A percentile compares a stretch with the other conserved stretches of the same genome.
phyloP scores from a whole-genome alignment of 2,888 invertebrate species.

The Oxytorus armatus region DNA sequence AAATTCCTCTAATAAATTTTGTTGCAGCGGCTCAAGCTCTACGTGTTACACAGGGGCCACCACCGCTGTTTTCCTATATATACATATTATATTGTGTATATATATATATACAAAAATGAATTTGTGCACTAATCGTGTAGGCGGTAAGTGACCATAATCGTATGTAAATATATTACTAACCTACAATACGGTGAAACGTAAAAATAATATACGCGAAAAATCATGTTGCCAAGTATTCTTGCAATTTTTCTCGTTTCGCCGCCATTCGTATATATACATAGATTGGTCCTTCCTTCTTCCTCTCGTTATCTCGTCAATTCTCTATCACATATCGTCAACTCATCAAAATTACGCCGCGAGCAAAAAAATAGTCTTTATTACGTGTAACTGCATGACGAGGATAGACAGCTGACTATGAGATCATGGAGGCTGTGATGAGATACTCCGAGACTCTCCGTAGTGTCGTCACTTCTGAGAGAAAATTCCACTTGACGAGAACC shows the following conservation, averaged over 20 bases:
- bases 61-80: slow-evolving; percentile 3
- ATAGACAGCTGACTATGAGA: slow-evolving; percentile 11
- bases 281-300: slow-evolving; percentile 10
- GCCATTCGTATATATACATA: slow-evolving; percentile 22
- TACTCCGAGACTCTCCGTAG: background rate
- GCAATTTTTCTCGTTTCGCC: slow-evolving; percentile 26
- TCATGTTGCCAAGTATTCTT: slow-evolving; percentile 26
- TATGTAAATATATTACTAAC: slow-evolving; percentile 6
- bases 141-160: slow-evolving; percentile 8
- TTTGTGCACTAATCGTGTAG: slow-evolving; percentile 45
- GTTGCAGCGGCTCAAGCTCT: background rate
- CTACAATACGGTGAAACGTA: slow-evolving; percentile 16
- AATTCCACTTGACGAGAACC: no score
- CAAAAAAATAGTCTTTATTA: background rate
- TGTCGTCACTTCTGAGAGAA: no score
- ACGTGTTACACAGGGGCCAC: no score
- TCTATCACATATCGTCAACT: no score
- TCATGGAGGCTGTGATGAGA: no score
- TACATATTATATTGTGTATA: background rate
- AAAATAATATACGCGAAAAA: slow-evolving; percentile 23
- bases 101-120: slow-evolving; percentile 8
- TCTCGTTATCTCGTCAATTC: slow-evolving; percentile 12
- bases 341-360: no score
- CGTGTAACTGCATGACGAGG: no score
- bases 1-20: slow-evolving; percentile 19